Percentiles rank a stretch among this genome's conserved stretches.
phyloP scores from a whole-genome alignment of 2,797 vertebrate genomes.

The Syngnathus rostellatus region DNA sequence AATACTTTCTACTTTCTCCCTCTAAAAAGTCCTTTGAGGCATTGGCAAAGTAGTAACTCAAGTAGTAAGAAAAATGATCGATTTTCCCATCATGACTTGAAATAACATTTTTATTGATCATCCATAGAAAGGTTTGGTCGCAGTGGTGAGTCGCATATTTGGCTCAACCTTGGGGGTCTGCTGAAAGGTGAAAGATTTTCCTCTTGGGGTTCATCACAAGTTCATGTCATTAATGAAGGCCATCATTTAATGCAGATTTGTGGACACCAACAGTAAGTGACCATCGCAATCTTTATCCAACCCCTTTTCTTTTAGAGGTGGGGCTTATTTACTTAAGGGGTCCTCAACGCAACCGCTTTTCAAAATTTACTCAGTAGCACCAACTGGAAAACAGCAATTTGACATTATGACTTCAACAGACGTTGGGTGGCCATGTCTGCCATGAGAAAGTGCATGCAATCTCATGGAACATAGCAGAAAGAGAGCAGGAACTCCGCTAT shows the following conservation, averaged over 20 bases:
- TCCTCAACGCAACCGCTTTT: too few relatives aligned
- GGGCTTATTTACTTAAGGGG: too few relatives aligned
- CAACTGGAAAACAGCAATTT: too few relatives aligned
- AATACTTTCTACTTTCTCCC: constrained; percentile 55
- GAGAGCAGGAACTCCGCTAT: neutral
- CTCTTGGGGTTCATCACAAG: neutral
- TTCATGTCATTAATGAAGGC: neutral
- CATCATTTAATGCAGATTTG: neutral
- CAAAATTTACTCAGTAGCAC: neutral
- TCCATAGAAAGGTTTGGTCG: constrained; percentile 33
- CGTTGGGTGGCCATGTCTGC: too few relatives aligned
- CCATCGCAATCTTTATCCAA: neutral
- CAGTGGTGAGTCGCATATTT: constrained; percentile 8
- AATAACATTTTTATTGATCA: constrained; percentile 70
- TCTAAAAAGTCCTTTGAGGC: constrained; percentile 45
- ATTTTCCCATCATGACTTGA: constrained; percentile 68
- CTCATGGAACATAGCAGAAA: neutral
- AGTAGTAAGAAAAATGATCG: constrained; percentile 37
- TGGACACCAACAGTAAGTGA: neutral
- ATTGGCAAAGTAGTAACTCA: constrained; percentile 26
- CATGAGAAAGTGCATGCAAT: too few relatives aligned
- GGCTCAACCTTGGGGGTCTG: constrained; percentile 9
- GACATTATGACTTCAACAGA: too few relatives aligned
- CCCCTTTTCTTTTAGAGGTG: too few relatives aligned
- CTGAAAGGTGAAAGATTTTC: constrained; percentile 4